Conservation (phyloP, 1,140 invertebrate genomes). For the Chironomus striatipennis region DNA sequence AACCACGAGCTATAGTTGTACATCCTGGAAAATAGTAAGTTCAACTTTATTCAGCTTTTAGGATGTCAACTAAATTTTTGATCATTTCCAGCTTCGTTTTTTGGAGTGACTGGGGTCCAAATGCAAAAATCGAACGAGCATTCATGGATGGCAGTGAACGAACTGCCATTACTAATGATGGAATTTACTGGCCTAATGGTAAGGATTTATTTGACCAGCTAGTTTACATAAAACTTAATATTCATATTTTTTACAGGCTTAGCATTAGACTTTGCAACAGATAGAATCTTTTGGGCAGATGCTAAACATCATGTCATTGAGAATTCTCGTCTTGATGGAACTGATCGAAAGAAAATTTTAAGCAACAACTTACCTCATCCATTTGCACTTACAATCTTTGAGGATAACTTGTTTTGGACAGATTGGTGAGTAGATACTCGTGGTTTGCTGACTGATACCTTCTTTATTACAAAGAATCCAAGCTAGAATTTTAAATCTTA, state of each 20-base stretch:
- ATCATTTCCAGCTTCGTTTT: conserved; percentile 55
- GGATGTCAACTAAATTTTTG: too few relatives aligned
- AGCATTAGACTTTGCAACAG: conserved; percentile 71
- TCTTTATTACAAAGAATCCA: too few relatives aligned
- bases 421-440: conserved; percentile 54
- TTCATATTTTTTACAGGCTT: conserved; percentile 46
- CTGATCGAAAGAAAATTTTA: conserved; percentile 65
- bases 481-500: not conserved
- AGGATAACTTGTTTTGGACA: conserved; percentile 86
- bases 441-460: too few relatives aligned
- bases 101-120: conserved; percentile 87
- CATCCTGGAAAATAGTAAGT: conserved; percentile 60
- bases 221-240: too few relatives aligned
- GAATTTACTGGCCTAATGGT: conserved; percentile 77
- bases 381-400: conserved; percentile 82
- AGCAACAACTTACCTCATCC: conserved; percentile 79
- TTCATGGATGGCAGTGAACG: conserved; percentile 75
- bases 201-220: too few relatives aligned
- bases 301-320: conserved; percentile 85
- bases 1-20: conserved; percentile 70
- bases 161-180: conserved; percentile 58
- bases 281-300: conserved; percentile 81
- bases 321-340: conserved; percentile 72
- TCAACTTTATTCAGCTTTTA: not conserved
- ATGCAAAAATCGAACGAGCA: conserved; percentile 73